Conservation (phyloP, 2,113 vertebrate genomes). For the Nerophis ophidion region DNA sequence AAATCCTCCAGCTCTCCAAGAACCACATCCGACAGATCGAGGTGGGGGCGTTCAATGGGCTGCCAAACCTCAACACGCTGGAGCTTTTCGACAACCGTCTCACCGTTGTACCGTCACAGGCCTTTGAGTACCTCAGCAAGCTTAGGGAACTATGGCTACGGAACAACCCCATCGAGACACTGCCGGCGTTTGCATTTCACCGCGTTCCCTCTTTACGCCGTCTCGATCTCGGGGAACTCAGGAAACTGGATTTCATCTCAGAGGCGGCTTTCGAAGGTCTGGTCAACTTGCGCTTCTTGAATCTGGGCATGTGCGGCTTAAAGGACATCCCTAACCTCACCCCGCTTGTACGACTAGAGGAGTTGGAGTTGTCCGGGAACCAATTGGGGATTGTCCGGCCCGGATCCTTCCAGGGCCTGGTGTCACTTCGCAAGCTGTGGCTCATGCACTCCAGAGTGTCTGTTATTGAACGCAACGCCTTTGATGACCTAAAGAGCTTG, state of each 20-base stretch:
- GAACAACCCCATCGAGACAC: slow-evolving; percentile 96
- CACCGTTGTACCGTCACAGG: slow-evolving; percentile 89
- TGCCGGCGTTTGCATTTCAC: slow-evolving; percentile 93
- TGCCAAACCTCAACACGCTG: slow-evolving; percentile 93
- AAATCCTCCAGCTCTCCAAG: slow-evolving; percentile 94
- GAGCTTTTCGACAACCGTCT: slow-evolving; percentile 96
- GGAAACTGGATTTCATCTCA: slow-evolving; percentile 91
- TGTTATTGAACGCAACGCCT: slow-evolving; percentile 92
- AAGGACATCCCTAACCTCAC: slow-evolving; percentile 96
- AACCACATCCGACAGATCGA: slow-evolving; percentile 93
- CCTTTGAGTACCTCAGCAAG: slow-evolving; percentile 96
- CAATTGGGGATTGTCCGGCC: slow-evolving; percentile 84
- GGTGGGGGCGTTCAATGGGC: slow-evolving; percentile 94
- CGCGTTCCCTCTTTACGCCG: slow-evolving; percentile 88
- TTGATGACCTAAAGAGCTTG: slow-evolving; percentile 92
- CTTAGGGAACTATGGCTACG: slow-evolving; percentile 91
- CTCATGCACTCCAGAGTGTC: slow-evolving; percentile 92
- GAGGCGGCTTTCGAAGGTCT: slow-evolving; percentile 92
- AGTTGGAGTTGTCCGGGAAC: slow-evolving; percentile 91
- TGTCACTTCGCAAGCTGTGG: slow-evolving; percentile 89
- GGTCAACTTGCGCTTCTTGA: slow-evolving; percentile 91
- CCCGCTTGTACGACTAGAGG: slow-evolving; percentile 83
- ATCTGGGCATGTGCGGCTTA: slow-evolving; percentile 94
- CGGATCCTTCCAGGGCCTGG: slow-evolving; percentile 90
- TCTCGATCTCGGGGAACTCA: slow-evolving; percentile 90